Evolutionary conservation across 2,888 invertebrate species (phyloP), one percentile per base, ranked within the genome.

Genomic region (Helobdella robusta): DNA sequence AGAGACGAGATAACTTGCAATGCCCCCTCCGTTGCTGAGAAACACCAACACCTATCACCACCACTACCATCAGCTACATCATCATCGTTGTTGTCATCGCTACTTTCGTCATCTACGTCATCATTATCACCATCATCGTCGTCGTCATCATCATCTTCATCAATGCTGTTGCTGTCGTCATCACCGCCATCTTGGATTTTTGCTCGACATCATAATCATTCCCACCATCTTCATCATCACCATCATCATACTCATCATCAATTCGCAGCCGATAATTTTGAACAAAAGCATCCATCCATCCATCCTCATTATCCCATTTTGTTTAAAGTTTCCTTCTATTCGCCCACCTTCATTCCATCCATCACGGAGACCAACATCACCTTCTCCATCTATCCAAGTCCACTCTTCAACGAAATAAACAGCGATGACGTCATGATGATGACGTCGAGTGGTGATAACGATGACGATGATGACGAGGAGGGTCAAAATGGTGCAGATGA

Each of bases 381-480:
- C 6, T 56, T 56, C 56, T 6, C 56, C 56, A 30, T 56, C 28
- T 56, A 30, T 56, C 56, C 56, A 1, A n/a, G n/a, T 56, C 56
- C 56, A 32, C n/a, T 32, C 5, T 56, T 56, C 32, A 32, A 56
- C 32, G 56, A 30, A n/a, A 18, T 56, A 3, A 28, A 30, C 56
- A 15, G n/a, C n/a, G 56, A 56, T 30, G 32, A 56, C 56, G n/a
- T 56, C 28, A n/a, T n/a, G n/a, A n/a, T n/a, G n/a, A n/a, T n/a
- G n/a, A n/a, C n/a, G n/a, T n/a, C n/a, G n/a, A n/a, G n/a, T n/a
- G n/a, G n/a, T n/a, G n/a, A n/a, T n/a, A n/a, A n/a, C n/a, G n/a
- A n/a, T n/a, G n/a, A n/a, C n/a, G n/a, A n/a, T n/a, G n/a, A n/a
- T n/a, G n/a, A n/a, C n/a, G n/a, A n/a, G n/a, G n/a, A n/a, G n/a